Percentiles rank a stretch among this genome's conserved stretches.
These are phyloP conservation scores for Chrysina gloriosa DNA, from an alignment of 2,888 invertebrate genomes.

Conservation along the genomic window DNA sequence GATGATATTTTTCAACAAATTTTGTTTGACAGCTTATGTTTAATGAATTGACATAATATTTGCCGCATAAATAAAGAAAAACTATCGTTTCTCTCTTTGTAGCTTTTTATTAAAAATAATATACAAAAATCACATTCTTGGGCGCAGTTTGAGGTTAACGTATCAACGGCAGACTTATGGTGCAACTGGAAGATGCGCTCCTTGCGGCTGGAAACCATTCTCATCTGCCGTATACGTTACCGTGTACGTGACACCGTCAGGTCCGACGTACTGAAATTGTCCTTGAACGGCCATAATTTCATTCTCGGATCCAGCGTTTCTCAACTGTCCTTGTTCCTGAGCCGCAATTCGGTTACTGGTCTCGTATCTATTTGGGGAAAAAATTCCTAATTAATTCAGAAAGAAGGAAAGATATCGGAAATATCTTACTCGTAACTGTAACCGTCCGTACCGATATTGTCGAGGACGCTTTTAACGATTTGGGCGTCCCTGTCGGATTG, in stretches of 20 bases:
- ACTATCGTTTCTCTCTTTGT: background rate
- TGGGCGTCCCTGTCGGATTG: slow-evolving; percentile 66
- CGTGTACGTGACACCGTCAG: slow-evolving; percentile 72
- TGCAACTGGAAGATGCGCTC: slow-evolving; percentile 62
- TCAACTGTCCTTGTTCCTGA: slow-evolving; percentile 70
- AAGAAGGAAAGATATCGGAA: background rate
- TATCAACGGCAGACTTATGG: background rate
- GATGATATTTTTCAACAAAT: no score
- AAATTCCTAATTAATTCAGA: slow-evolving; percentile 20
- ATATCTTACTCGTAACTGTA: slow-evolving; percentile 56
- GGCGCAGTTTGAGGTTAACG: slow-evolving; percentile 2
- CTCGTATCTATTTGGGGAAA: slow-evolving; percentile 67
- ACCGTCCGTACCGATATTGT: slow-evolving; percentile 68
- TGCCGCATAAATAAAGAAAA: no score
- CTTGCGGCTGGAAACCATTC: slow-evolving; percentile 68
- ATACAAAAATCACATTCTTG: slow-evolving; percentile 25
- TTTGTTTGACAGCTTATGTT: no score
- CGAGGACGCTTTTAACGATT: slow-evolving; percentile 70
- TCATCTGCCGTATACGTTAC: slow-evolving; percentile 73
- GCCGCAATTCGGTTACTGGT: slow-evolving; percentile 74
- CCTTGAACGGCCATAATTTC: slow-evolving; percentile 72
- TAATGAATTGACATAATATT: no score
- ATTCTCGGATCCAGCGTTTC: slow-evolving; percentile 73
- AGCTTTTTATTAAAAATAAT: slow-evolving; percentile 31
- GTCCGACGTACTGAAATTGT: slow-evolving; percentile 70